phyloP scores from a whole-genome alignment of 2,888 invertebrate species.

The Pemphredon lugubris region DNA sequence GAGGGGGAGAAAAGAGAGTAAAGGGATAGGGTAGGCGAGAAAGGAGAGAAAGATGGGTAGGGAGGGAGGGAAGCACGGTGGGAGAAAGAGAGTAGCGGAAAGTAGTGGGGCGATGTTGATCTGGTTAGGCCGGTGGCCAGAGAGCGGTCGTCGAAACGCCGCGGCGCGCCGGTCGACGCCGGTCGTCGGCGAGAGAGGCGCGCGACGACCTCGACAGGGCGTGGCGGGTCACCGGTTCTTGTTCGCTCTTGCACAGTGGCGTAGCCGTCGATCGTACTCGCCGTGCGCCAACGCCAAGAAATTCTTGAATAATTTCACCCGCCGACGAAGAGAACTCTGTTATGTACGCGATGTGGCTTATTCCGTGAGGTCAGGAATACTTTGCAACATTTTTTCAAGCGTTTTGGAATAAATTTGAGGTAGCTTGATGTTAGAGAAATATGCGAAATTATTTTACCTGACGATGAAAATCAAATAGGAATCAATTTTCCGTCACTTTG shows the following conservation, averaged over 20 bases:
- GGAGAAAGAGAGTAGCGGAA: slow-evolving; percentile 52
- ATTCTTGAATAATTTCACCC: slow-evolving; percentile 20
- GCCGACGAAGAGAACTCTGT: too few relatives aligned
- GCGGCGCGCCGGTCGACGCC: slow-evolving; percentile 63
- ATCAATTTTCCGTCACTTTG: too few relatives aligned
- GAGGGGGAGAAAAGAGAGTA: too few relatives aligned
- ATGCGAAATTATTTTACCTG: too few relatives aligned
- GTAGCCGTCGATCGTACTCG: slow-evolving; percentile 60
- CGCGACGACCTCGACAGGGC: slow-evolving; percentile 79
- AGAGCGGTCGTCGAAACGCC: slow-evolving; percentile 49
- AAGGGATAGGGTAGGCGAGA: not conserved
- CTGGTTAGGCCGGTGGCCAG: slow-evolving; percentile 71
- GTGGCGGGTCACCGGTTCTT: slow-evolving; percentile 80
- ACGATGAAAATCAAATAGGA: too few relatives aligned
- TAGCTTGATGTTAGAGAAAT: too few relatives aligned
- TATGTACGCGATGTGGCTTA: too few relatives aligned
- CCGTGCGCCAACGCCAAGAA: slow-evolving; percentile 32
- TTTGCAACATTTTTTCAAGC: too few relatives aligned
- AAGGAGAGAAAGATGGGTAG: slow-evolving; percentile 19
- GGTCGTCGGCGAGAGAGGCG: slow-evolving; percentile 75
- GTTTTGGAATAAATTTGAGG: too few relatives aligned
- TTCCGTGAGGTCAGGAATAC: too few relatives aligned
- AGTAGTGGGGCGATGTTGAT: slow-evolving; percentile 74
- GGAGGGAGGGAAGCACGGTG: slow-evolving; percentile 43
- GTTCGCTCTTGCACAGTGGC: slow-evolving; percentile 67